Percentiles rank a stretch among this genome's conserved stretches.
phyloP scores from a whole-genome alignment of 2,888 invertebrate genomes.

The Thelaira solivaga region DNA sequence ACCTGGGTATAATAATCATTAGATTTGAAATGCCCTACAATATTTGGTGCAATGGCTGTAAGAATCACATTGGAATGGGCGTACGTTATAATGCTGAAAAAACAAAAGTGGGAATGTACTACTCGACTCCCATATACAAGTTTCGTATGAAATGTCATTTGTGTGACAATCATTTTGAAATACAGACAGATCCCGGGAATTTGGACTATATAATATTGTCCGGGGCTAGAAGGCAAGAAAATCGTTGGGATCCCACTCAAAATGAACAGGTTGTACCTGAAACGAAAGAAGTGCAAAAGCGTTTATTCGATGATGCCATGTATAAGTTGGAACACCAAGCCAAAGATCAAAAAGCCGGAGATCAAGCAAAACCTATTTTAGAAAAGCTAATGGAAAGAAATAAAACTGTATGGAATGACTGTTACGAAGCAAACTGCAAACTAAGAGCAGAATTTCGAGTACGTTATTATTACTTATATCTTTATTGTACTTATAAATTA shows the following conservation, averaged over 20 bases:
- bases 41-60: constrained; percentile 99
- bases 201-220: constrained; percentile 96
- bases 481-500: too few species aligned
- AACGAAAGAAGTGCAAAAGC: constrained; percentile 92
- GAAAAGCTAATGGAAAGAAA: constrained; percentile 87
- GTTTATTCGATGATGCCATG: constrained; percentile 97
- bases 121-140: constrained; percentile 97
- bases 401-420: constrained; percentile 92
- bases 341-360: constrained; percentile 85
- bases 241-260: constrained; percentile 97
- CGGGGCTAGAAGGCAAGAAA: constrained; percentile 97
- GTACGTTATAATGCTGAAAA: constrained; percentile 98
- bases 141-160: constrained; percentile 99
- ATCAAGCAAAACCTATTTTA: constrained; percentile 84
- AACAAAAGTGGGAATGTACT: constrained; percentile 97
- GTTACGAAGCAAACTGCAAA: constrained; percentile 92
- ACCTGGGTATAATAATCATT: constrained; percentile 88
- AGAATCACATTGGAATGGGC: constrained; percentile 99
- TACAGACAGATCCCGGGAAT: constrained; percentile 98
- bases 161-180: constrained; percentile 96
- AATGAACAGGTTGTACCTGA: constrained; percentile 96
- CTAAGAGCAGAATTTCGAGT: constrained; percentile 92
- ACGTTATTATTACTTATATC: constrained; percentile 71
- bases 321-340: constrained; percentile 95
- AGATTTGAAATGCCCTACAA: constrained; percentile 99